A percentile compares a stretch with the other conserved stretches of the same genome.
These are phyloP conservation scores for Columbina picui DNA, from an alignment of 2,113 vertebrate genomes.

Conservation along the genomic window DNA sequence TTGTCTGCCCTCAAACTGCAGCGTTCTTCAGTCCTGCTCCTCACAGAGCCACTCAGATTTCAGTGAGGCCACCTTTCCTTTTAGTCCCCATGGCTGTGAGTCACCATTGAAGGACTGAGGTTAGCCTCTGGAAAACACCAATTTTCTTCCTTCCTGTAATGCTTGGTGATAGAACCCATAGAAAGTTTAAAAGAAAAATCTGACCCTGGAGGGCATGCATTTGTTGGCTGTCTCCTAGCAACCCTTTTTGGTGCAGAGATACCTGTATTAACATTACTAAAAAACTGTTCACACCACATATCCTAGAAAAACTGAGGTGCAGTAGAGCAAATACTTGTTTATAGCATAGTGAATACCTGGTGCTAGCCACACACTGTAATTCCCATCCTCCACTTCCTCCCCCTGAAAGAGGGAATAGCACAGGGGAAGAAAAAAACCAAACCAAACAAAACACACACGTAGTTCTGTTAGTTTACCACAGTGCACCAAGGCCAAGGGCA, in stretches of 20 bases:
- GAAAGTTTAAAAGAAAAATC: background rate
- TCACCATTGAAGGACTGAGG: background rate
- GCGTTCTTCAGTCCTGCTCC: background rate
- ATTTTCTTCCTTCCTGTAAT: background rate
- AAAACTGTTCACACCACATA: background rate
- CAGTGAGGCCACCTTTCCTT: background rate
- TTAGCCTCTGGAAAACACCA: slow-evolving; percentile 7
- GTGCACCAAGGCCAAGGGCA: background rate
- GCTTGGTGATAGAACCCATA: background rate
- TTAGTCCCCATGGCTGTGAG: background rate
- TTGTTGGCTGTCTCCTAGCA: background rate
- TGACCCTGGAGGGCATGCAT: background rate
- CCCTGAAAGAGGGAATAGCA: background rate
- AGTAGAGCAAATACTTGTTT: background rate
- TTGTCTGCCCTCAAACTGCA: background rate
- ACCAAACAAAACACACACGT: background rate
- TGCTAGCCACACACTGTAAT: background rate
- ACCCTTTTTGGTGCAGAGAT: background rate
- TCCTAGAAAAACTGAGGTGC: background rate
- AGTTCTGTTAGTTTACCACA: background rate
- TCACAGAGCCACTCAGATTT: background rate
- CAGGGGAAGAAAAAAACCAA: background rate
- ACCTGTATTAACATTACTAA: background rate
- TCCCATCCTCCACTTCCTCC: background rate
- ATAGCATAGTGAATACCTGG: background rate